Evolutionary conservation across 2,113 vertebrate species (phyloP), one percentile per base, ranked within the genome.

Genomic region (Brachyhypopomus occidentalis): DNA sequence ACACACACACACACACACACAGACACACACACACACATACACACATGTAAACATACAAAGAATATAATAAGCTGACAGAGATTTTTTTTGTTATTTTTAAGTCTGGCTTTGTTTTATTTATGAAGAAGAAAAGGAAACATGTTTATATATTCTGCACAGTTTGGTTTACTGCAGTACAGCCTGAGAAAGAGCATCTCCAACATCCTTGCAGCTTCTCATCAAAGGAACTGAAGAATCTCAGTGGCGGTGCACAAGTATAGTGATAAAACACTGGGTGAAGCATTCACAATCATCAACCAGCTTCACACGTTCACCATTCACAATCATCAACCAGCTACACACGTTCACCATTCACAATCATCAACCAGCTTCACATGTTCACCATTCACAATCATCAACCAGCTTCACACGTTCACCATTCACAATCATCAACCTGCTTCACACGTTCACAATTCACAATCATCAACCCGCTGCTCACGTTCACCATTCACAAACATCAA

Each of bases 21-120:
- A 19, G 22, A 45, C 5, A 45, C 5, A 45, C 41, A 45, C 45
- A 52, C 45, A 52, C 45, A 52, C 45, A 14, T 9, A 52, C 45
- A 52, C 45, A 52, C 45, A 52, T 9, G 12, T 11, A 52, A 11
- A 52, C 8, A 72, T 23, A 7, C 23, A 67, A 19, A 71, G 7
- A 63, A 74, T 64, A 80, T 74, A 74, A 80, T 80, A 34, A 80
- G 41, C 41, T 55, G 20, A 9, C 17, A 34, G 62, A 66, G 27
- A n/a, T n/a, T 66, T 25, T 23, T 34, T 17, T 58, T 72, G 48
- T 41, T 70, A 63, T 48, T 77, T 77, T 63, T 62, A 77, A 19
- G 38, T 30, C 30, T 9, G 36, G 38, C 6, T 64, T 64, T 77
- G 60, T 30, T 48, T 64, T 63, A 66, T 77, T 77, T 77, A 36